phyloP scores from a whole-genome alignment of 2,888 invertebrate species.

The Galerucella pusilla region DNA sequence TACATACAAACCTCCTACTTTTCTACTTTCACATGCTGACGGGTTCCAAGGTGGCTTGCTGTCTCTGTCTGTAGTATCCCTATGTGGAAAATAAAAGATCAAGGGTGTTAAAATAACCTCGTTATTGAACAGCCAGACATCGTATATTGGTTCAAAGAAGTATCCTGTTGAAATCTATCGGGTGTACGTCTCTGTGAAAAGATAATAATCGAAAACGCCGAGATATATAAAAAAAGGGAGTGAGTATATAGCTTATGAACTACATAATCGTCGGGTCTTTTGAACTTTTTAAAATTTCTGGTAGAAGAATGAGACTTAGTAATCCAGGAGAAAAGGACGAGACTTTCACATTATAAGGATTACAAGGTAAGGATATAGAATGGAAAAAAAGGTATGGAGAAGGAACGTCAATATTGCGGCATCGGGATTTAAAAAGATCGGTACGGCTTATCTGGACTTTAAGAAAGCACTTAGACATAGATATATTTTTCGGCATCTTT shows the following conservation, averaged over 20 bases:
- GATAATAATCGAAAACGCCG: constrained; percentile 38
- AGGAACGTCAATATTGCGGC: constrained; percentile 59
- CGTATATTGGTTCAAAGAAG: no score
- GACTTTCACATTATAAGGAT: constrained; percentile 65
- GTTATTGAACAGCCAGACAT: no score
- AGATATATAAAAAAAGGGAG: constrained; percentile 41
- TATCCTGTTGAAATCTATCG: not conserved
- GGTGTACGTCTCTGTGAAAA: constrained; percentile 5
- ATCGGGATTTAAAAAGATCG: constrained; percentile 63
- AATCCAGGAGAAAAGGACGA: constrained; percentile 61
- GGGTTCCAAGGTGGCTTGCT: no score
- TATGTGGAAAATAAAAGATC: no score
- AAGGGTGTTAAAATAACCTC: no score
- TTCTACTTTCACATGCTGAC: no score
- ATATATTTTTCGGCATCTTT: constrained; percentile 49
- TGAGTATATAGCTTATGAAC: constrained; percentile 56
- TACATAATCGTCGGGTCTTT: constrained; percentile 61
- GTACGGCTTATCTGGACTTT: constrained; percentile 63
- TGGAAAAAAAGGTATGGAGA: constrained; percentile 55
- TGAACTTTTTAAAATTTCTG: constrained; percentile 60
- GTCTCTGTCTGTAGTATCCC: no score
- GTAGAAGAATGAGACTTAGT: constrained; percentile 62
- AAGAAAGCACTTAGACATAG: constrained; percentile 58
- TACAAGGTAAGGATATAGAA: constrained; percentile 52
- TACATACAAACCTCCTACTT: no score